phyloP scores from a whole-genome alignment of 2,113 vertebrate species.

The Atrichornis clamosus region DNA sequence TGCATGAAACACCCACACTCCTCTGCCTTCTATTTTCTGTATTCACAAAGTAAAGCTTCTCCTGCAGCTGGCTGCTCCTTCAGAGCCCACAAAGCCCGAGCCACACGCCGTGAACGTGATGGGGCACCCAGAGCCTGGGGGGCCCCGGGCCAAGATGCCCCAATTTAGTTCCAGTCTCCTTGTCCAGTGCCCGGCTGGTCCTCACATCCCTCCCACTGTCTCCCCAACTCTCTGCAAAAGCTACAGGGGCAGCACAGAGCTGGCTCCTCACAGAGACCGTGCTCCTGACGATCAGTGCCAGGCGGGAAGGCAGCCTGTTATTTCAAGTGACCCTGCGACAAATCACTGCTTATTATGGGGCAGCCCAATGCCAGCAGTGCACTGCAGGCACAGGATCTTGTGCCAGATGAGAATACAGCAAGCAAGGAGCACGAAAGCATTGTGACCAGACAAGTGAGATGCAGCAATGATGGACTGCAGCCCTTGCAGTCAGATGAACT shows the following conservation, averaged over 20 bases:
- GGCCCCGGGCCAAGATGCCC: rapidly evolving
- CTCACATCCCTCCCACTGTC: background rate
- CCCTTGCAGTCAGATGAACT: background rate
- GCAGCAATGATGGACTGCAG: background rate
- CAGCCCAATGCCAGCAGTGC: background rate
- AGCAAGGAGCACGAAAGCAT: background rate
- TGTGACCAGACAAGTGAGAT: background rate
- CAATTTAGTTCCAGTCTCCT: background rate
- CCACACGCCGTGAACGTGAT: rapidly evolving
- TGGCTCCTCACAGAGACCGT: rapidly evolving
- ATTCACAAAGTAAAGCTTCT: background rate
- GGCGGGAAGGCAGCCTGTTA: background rate
- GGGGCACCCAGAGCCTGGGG: rapidly evolving
- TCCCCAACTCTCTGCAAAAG: background rate
- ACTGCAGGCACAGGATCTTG: background rate
- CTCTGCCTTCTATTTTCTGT: background rate
- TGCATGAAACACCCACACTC: background rate
- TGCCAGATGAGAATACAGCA: background rate
- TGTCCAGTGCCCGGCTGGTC: rapidly evolving
- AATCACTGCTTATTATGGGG: background rate
- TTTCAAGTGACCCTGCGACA: background rate
- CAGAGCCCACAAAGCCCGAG: background rate
- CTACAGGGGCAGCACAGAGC: background rate
- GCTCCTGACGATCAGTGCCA: background rate
- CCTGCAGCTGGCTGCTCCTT: background rate